Conservation (phyloP, 1,140 invertebrate species). For the Drosophila arawakana region DNA sequence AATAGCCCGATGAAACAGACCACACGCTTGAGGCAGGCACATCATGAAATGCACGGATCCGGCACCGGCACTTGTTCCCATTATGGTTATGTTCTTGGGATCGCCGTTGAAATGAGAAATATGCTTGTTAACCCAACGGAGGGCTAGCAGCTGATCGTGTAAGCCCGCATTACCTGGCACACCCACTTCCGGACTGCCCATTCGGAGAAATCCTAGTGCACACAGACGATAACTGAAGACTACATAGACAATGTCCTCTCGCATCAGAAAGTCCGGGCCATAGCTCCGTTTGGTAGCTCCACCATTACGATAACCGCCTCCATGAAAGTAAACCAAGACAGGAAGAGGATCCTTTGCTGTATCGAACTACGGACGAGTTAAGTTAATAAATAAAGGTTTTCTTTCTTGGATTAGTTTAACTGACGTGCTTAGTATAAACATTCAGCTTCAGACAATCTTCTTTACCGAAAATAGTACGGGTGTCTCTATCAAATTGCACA, state of each 20-base stretch:
- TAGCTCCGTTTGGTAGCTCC: constrained; percentile 84
- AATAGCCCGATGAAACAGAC: constrained; percentile 87
- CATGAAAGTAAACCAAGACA: constrained; percentile 90
- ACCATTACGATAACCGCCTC: constrained; percentile 87
- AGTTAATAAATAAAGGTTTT: not conserved
- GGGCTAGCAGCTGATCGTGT: constrained; percentile 85
- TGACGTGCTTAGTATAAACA: constrained; percentile 71
- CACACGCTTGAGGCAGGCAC: constrained; percentile 76
- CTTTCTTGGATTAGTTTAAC: constrained; percentile 10
- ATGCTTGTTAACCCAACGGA: constrained; percentile 82
- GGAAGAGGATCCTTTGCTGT: constrained; percentile 77
- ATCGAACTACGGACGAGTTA: constrained; percentile 47
- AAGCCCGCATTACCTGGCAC: constrained; percentile 86
- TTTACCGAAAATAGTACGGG: constrained; percentile 32
- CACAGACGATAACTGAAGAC: constrained; percentile 90
- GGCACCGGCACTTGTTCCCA: constrained; percentile 83
- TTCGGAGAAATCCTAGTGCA: constrained; percentile 87
- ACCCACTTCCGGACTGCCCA: constrained; percentile 70
- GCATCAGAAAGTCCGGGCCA: constrained; percentile 87
- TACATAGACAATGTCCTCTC: constrained; percentile 87
- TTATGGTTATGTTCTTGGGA: constrained; percentile 72
- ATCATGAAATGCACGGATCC: constrained; percentile 72
- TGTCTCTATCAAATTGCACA: constrained; percentile 39
- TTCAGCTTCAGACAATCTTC: constrained; percentile 74
- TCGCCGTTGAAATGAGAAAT: constrained; percentile 73